A percentile compares a stretch with the other conserved stretches of the same genome.
These are phyloP conservation scores for Caranx melampygus DNA, from an alignment of 2,113 vertebrate genomes.

Conservation along the genomic window DNA sequence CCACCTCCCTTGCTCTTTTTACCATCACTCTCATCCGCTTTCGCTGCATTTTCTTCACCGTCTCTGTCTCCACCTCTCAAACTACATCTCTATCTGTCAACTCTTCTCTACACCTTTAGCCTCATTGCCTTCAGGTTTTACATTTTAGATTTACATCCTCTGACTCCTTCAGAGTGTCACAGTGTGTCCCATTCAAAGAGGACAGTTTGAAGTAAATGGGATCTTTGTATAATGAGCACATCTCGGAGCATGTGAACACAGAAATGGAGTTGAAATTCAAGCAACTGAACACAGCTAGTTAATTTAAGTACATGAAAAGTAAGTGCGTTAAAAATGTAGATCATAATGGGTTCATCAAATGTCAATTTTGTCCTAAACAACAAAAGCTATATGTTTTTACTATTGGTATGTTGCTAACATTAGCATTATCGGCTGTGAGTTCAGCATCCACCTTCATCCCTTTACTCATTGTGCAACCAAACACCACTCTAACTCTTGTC, in stretches of 20 bases:
- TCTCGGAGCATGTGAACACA: neutral
- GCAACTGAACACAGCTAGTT: neutral
- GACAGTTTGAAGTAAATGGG: neutral
- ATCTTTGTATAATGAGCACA: neutral
- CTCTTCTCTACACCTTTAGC: neutral
- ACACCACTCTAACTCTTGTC: too few relatives aligned
- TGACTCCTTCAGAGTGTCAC: neutral
- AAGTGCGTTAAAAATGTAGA: neutral
- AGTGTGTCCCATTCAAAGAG: neutral
- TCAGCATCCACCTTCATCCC: too few relatives aligned
- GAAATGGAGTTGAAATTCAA: neutral
- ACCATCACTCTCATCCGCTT: too few relatives aligned
- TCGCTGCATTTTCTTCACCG: neutral
- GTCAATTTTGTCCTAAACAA: too few relatives aligned
- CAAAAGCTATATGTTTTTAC: too few relatives aligned
- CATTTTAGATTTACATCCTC: neutral
- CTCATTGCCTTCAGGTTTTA: neutral
- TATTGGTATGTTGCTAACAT: too few relatives aligned
- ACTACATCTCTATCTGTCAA: neutral
- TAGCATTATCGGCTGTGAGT: too few relatives aligned
- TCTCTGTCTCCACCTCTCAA: neutral
- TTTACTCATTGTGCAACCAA: too few relatives aligned
- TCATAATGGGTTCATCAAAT: too few relatives aligned
- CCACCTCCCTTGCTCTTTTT: constrained; percentile 2
- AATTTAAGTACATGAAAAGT: too few relatives aligned